Base-by-base conservation (phyloP, 1,140 invertebrate species). In the Tribolium madens region DNA sequence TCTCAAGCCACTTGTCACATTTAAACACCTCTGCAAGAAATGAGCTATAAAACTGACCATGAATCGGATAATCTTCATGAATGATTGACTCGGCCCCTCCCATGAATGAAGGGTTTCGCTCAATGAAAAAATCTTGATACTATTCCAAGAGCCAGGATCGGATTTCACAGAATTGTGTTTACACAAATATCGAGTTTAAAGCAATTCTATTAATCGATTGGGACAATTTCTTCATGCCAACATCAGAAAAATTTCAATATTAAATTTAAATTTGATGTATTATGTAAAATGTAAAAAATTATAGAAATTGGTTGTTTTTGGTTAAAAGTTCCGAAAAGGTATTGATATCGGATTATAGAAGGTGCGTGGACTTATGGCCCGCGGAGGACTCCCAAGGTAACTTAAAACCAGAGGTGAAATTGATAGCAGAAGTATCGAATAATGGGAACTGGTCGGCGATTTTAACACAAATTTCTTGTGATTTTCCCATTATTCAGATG, bases 41-140 rank as follows among this genome's bases (percentile, higher is more conserved):
- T 69, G 36, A 76, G 64, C 46, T 64, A 72, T 46, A 13, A 77
- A 79, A 79, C 78, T 79, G 72, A 46, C 57, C 72, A 48, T 74
- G 76, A 79, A 79, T 77, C 10, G 31, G 68, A 60, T 74, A 72
- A 79, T 75, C 53, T 79, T 72, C 36, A 57, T 57, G 64, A 77
- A 60, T 73, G 60, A 68, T 15, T 48, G 57, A 18, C 33, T 48
- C 18, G 13, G 73, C 53, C 77, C 77, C 75, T 72, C 75, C 73
- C 79, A 79, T 78, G 76, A 81, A 79, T 81, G 80, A 80, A 82
- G 81, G 80, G 81, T 77, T 82, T 82, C 80, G 48, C n/a, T 47
- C n/a, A 47, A 46, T 48, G 70, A 17, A 36, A 21, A 71, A 48
- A 42, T 14, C 13, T 18, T 17, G 15, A 71, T 7, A 15, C 10